Evolutionary conservation across 2,797 vertebrate genomes (phyloP).

Genomic region (Thalassophryne amazonica): DNA sequence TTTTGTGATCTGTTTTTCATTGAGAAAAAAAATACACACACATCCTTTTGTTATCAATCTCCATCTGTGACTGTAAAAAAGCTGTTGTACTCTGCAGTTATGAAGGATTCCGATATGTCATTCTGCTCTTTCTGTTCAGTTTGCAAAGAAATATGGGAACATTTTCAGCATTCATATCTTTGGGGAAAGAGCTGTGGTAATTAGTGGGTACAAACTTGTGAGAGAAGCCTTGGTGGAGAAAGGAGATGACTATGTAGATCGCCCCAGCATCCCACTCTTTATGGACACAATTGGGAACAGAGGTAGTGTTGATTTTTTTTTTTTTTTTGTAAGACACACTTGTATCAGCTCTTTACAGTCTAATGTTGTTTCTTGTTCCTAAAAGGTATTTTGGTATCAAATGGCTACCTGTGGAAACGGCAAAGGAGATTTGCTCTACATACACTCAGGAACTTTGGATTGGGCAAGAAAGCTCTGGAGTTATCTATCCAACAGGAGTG

Average conservation of each 20-base stretch:
- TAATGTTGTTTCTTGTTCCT: not conserved
- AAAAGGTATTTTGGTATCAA: constrained; percentile 58
- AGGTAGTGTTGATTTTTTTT: constrained; percentile 37
- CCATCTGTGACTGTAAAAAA: not conserved
- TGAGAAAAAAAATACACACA: too few relatives aligned
- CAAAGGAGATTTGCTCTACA: constrained; percentile 72
- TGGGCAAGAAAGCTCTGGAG: constrained; percentile 65
- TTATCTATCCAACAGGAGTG: constrained; percentile 61
- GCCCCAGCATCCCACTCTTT: constrained; percentile 42
- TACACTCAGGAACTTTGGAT: constrained; percentile 66
- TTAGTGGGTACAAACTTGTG: constrained; percentile 55
- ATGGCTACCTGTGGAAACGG: constrained; percentile 54
- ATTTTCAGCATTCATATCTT: constrained; percentile 61
- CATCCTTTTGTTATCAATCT: not conserved
- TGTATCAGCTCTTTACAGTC: not conserved
- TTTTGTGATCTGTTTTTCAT: too few relatives aligned
- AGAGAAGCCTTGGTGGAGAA: constrained; percentile 55
- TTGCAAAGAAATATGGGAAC: constrained; percentile 64
- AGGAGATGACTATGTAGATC: constrained; percentile 53
- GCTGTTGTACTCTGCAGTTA: not conserved
- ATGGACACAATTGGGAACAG: not conserved
- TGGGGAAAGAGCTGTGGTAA: constrained; percentile 49
- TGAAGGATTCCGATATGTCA: not conserved
- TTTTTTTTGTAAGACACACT: not conserved
- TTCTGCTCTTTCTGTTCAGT: constrained; percentile 35